A percentile compares a stretch with the other conserved stretches of the same genome.
phyloP scores from a whole-genome alignment of 2,888 invertebrate species.

The Lithosia quadra region DNA sequence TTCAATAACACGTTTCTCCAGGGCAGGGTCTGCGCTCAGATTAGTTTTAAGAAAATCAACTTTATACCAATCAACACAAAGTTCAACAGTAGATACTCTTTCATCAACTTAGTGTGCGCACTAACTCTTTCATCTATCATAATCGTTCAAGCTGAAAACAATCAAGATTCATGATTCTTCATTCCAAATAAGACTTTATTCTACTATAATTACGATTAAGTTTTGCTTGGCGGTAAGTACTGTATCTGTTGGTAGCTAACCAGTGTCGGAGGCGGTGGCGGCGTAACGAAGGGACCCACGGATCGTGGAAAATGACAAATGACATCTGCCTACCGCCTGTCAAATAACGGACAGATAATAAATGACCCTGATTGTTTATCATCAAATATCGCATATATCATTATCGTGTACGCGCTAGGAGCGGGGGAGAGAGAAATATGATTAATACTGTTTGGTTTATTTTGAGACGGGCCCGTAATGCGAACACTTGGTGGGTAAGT shows the following conservation, averaged over 20 bases:
- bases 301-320: conserved; percentile 89
- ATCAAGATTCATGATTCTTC: conserved; percentile 82
- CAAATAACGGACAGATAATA: conserved; percentile 90
- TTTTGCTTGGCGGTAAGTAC: conserved; percentile 51
- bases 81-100: conserved; percentile 62
- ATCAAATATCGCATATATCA: conserved; percentile 88
- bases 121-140: conserved; percentile 88
- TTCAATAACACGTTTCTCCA: conserved; percentile 83
- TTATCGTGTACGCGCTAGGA: conserved; percentile 83
- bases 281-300: conserved; percentile 86
- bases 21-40: conserved; percentile 61
- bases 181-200: conserved; percentile 59
- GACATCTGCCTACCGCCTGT: conserved; percentile 90
- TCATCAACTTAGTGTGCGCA: conserved; percentile 79
- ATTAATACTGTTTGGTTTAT: conserved; percentile 87
- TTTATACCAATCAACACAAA: conserved; percentile 60
- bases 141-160: conserved; percentile 87
- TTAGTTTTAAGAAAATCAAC: conserved; percentile 58
- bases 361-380: conserved; percentile 89
- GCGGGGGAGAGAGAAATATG: conserved; percentile 72
- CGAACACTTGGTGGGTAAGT: conserved; percentile 79
- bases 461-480: conserved; percentile 75
- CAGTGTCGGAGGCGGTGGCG: conserved; percentile 83
- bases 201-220: conserved; percentile 50
- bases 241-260: conserved; percentile 82